Evolutionary conservation across 2,797 vertebrate species (phyloP), one percentile per base, ranked within the genome.

Genomic region (Enteromius unitaeniatus): DNA sequence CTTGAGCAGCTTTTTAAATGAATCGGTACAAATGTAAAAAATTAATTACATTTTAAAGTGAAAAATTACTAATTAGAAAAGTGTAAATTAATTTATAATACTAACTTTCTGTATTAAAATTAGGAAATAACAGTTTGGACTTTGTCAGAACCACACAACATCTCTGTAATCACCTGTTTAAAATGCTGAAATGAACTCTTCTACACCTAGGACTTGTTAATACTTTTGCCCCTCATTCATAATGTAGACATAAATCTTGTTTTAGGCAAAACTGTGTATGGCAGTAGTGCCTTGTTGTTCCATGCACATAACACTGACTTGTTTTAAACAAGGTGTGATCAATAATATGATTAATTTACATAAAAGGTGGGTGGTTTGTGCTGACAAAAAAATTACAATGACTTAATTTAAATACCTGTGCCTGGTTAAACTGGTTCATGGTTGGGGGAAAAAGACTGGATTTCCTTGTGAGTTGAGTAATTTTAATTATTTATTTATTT

Each of bases 401-500:
- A 21, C 72, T 53, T n/a, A 28, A 62, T 62, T 62, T 7, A 62
- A 31, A 64, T 64, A 64, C 14, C 26, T 64, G 49, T 74, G 72
- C 28, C 19, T 74, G 40, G 37, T 69, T 67, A 45, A 69, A 69
- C 37, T 23, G 49, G 31, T 53, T 53, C 34, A 34, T 53, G 28
- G 28, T 53, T 34, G 3, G 72, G 6, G 26, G 10, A 34, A 14
- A 53, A 14, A 51, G 7, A 51, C 40, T 58, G 73, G 34, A 53
- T 40, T 60, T 40, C 4, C 37, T 60, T 42, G 21, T 14, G 19
- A 11, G 6, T 78, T 62, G 0, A 64, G 49, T 23, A 14, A 21
- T 34, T 60, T 55, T 5, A 6, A 17, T n/a, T 11, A 58, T 58
- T 23, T 58, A 60, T 23, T 60, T 67, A 21, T 78, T 31, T 67